Evolutionary conservation across 2,113 vertebrate genomes (phyloP).

Genomic region (Halcyon malimbica): DNA sequence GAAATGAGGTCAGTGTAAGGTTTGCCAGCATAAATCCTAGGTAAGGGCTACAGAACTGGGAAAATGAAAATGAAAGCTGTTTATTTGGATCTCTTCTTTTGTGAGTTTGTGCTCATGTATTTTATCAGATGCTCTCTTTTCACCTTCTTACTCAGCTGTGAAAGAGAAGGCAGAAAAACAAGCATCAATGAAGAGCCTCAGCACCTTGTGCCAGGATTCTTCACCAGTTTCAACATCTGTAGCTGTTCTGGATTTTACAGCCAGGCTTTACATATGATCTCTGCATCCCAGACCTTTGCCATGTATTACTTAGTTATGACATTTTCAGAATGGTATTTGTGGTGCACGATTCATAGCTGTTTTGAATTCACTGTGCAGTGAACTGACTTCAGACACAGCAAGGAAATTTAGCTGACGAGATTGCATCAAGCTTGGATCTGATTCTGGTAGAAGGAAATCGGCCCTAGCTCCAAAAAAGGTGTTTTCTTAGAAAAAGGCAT

Average conservation of each 20-base stretch:
- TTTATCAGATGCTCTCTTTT: not conserved
- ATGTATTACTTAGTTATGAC: conserved; percentile 49
- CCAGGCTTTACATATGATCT: not conserved
- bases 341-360: not conserved
- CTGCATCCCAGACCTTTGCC: conserved; percentile 20
- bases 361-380: conserved; percentile 38
- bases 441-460: not conserved
- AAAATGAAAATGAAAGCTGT: not conserved
- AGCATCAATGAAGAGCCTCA: not conserved
- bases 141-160: not conserved
- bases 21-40: not conserved
- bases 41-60: not conserved
- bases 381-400: conserved; percentile 21
- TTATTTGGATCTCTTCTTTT: not conserved
- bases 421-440: conserved; percentile 23
- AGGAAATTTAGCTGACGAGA: not conserved
- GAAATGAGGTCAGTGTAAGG: not conserved
- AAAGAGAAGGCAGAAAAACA: not conserved
- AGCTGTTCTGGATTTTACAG: conserved; percentile 32
- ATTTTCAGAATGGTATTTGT: conserved; percentile 60
- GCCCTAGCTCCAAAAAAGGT: not conserved
- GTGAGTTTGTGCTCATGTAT: not conserved
- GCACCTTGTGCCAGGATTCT: not conserved
- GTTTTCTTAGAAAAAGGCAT: conserved; percentile 35
- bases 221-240: not conserved